Evolutionary conservation across 2,888 invertebrate genomes (phyloP).

Genomic region (Caenorhabditis macrosperma): DNA sequence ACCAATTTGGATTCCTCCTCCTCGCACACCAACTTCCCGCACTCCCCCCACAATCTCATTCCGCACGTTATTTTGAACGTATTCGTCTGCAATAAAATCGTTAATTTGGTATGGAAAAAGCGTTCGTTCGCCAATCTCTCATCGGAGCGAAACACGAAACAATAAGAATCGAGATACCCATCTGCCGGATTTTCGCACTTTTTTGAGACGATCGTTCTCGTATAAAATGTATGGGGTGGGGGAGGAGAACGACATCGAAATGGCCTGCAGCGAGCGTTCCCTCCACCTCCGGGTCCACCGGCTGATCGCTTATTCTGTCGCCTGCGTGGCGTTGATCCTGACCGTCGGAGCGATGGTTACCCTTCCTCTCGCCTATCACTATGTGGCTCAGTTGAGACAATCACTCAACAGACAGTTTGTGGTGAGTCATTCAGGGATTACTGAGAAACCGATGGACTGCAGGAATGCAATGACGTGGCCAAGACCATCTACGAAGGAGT

Average conservation of each 20-base stretch:
- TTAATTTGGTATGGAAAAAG: conserved; percentile 17
- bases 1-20: conserved; percentile 5
- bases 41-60: conserved; percentile 30
- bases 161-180: conserved; percentile 35
- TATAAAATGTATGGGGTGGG: conserved; percentile 17
- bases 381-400: conserved; percentile 47
- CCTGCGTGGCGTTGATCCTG: conserved; percentile 42
- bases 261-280: conserved; percentile 26
- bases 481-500: conserved; percentile 54
- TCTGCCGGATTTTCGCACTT: conserved; percentile 58
- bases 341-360: conserved; percentile 50
- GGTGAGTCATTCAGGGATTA: conserved; percentile 13
- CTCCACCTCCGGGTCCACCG: conserved; percentile 55
- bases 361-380: conserved; percentile 59
- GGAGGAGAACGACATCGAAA: conserved; percentile 7
- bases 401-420: conserved; percentile 47
- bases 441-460: background rate
- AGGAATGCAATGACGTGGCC: conserved; percentile 57
- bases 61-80: conserved; percentile 50
- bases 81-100: conserved; percentile 47
- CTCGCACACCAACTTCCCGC: background rate
- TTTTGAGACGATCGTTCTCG: conserved; percentile 21
- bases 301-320: conserved; percentile 55
- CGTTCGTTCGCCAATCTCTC: conserved; percentile 8
- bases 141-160: conserved; percentile 48